Evolutionary conservation across 2,888 invertebrate genomes (phyloP).

Genomic region (Masnerella sp.): DNA sequence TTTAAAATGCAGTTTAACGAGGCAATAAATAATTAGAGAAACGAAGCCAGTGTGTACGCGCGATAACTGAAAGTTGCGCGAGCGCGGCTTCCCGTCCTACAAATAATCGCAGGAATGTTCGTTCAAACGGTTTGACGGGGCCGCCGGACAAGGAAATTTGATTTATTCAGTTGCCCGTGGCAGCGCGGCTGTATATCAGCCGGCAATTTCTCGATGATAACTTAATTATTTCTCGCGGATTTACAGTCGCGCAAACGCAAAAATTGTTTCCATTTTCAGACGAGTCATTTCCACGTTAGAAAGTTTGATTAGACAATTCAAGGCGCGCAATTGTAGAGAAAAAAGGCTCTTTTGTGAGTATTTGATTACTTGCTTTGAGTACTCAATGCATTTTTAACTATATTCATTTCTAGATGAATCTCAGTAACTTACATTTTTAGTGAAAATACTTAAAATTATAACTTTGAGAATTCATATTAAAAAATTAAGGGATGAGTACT

Average conservation of each 20-base stretch:
- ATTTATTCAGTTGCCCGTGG: constrained; percentile 46
- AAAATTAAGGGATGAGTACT: no score
- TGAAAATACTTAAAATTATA: no score
- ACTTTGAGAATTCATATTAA: no score
- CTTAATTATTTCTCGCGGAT: constrained; percentile 35
- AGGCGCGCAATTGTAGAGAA: no score
- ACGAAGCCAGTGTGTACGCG: constrained; percentile 45
- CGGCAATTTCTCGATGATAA: constrained; percentile 43
- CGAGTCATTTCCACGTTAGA: no score
- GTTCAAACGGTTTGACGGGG: constrained; percentile 41
- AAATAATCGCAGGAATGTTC: constrained; percentile 54
- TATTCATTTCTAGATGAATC: no score
- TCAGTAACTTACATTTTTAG: no score
- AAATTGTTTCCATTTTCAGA: constrained; percentile 9
- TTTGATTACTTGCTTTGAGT: no score
- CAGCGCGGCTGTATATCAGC: constrained; percentile 26
- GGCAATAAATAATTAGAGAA: constrained; percentile 59
- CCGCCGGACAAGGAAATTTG: constrained; percentile 32
- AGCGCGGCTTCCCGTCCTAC: constrained; percentile 45
- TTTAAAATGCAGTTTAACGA: constrained; percentile 58
- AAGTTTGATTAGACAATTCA: no score
- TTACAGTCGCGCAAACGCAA: not conserved
- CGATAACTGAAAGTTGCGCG: constrained; percentile 54
- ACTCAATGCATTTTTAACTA: no score
- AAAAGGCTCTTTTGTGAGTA: no score